Evolutionary conservation across 92 coral and sea anemone genomes (phyloP).

Genomic region (Umimayanthus kanabou): DNA sequence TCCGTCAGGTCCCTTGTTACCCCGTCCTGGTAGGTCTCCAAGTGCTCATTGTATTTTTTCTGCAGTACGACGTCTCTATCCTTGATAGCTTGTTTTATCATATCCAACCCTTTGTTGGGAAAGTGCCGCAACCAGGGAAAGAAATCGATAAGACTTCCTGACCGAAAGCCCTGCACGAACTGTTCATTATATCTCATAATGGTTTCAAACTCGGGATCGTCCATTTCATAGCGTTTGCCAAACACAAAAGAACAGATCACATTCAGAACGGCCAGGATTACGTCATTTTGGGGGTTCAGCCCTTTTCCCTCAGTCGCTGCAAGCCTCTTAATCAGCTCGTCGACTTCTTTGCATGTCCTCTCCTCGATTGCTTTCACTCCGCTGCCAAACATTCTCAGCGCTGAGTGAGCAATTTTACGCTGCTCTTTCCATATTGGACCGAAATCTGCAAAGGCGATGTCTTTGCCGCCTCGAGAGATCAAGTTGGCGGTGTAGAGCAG

Average conservation of each 20-base stretch:
- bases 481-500: slow-evolving; percentile 81
- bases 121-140: slow-evolving; percentile 91
- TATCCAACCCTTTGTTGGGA: slow-evolving; percentile 75
- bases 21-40: slow-evolving; percentile 76
- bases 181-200: slow-evolving; percentile 75
- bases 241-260: slow-evolving; percentile 91
- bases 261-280: slow-evolving; percentile 84
- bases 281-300: slow-evolving; percentile 72
- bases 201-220: slow-evolving; percentile 84
- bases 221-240: slow-evolving; percentile 82
- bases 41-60: slow-evolving; percentile 85
- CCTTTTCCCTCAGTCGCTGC: slow-evolving; percentile 65
- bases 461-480: slow-evolving; percentile 88
- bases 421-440: slow-evolving; percentile 91
- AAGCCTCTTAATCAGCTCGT: slow-evolving; percentile 77
- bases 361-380: slow-evolving; percentile 80
- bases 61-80: slow-evolving; percentile 80
- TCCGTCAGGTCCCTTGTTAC: slow-evolving; percentile 96
- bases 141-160: slow-evolving; percentile 91
- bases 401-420: slow-evolving; percentile 94
- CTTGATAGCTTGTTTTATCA: slow-evolving; percentile 77
- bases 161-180: slow-evolving; percentile 86
- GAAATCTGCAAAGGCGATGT: slow-evolving; percentile 91
- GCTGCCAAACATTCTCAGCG: slow-evolving; percentile 85
- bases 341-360: slow-evolving; percentile 76